A percentile compares a stretch with the other conserved stretches of the same genome.
Evolutionary conservation across 2,888 invertebrate genomes (phyloP).

Genomic region (Mimumesa dahlbomi): DNA sequence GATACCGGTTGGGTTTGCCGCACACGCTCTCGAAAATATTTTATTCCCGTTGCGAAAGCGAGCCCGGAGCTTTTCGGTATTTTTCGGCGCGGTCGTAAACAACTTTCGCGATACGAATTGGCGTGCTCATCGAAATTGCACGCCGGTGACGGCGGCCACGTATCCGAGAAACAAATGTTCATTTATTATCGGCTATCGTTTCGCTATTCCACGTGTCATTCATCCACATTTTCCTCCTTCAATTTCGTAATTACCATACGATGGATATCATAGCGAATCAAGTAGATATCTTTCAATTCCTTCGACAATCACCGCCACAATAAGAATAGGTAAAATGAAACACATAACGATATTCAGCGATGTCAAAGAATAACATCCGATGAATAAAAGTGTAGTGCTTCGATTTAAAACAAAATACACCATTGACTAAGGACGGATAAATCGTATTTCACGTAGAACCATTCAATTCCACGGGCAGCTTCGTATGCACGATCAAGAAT

Average conservation of each 20-base stretch:
- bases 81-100: slow-evolving; percentile 59
- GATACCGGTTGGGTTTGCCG: slow-evolving; percentile 22
- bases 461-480: slow-evolving; percentile 6
- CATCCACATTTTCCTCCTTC: too few species aligned
- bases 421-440: slow-evolving; percentile 5
- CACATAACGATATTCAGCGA: too few species aligned
- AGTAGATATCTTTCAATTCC: too few species aligned
- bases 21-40: slow-evolving; percentile 49
- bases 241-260: too few species aligned
- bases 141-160: slow-evolving; percentile 39
- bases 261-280: too few species aligned
- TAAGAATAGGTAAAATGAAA: too few species aligned
- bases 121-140: slow-evolving; percentile 60
- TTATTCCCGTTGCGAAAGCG: slow-evolving; percentile 51
- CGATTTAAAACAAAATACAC: not conserved
- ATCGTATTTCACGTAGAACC: slow-evolving; percentile 10
- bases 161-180: slow-evolving; percentile 49
- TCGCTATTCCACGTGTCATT: not conserved
- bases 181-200: slow-evolving; percentile 53
- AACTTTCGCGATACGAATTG: slow-evolving; percentile 59
- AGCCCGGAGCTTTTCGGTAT: slow-evolving; percentile 29
- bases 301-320: too few species aligned
- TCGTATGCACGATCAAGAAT: not conserved
- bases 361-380: too few species aligned
- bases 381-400: too few species aligned